These are phyloP conservation scores for Oryctolagus cuniculus DNA, from an alignment of 2,113 vertebrate genomes.

Conservation along the genomic window mOryCun1.1 NC_091450.1:28599501-28600000, in stretches of 20 bases:
- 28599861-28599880: neutral
- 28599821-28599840: neutral
- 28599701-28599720: neutral
- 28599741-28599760: neutral
- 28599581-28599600: too few species aligned
- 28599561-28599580: too few species aligned
- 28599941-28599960: neutral
- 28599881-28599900: neutral
- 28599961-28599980: neutral
- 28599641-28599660: neutral
- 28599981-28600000: neutral
- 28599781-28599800: neutral
- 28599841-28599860: neutral
- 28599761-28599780: fast-evolving
- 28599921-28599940: neutral
- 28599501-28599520: too few species aligned
- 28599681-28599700: neutral
- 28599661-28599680: neutral
- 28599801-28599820: neutral
- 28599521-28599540: too few species aligned
- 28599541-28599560: too few species aligned
- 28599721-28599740: neutral
- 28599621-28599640: neutral
- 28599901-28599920: neutral
- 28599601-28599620: neutral